Evolutionary conservation across 1,140 invertebrate species (phyloP).

Genomic region (Manduca sexta): DNA sequence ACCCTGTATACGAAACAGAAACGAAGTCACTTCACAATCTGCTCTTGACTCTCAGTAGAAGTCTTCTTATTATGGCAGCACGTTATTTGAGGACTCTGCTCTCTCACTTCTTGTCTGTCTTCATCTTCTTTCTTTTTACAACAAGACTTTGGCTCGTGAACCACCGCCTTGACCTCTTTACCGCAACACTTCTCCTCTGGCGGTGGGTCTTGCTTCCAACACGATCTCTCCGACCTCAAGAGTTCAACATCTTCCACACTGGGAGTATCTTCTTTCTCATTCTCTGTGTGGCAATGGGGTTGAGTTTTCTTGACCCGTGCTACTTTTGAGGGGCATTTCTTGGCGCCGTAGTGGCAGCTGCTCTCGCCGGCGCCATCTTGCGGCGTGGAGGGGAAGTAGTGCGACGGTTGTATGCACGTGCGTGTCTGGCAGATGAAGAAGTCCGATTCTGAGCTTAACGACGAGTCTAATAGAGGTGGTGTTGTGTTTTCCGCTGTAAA

Average conservation of each 20-base stretch:
- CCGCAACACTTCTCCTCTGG: constrained; percentile 37
- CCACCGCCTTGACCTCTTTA: constrained; percentile 22
- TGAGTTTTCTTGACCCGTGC: constrained; percentile 38
- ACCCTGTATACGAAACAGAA: neutral
- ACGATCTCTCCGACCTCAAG: constrained; percentile 33
- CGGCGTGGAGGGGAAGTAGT: constrained; percentile 45
- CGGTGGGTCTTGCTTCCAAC: constrained; percentile 40
- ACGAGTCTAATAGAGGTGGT: constrained; percentile 44
- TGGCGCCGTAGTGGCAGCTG: constrained; percentile 51
- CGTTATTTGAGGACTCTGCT: constrained; percentile 50
- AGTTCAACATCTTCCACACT: constrained; percentile 53
- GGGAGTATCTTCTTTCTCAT: constrained; percentile 49
- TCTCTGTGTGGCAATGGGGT: constrained; percentile 26
- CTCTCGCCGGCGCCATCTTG: constrained; percentile 23
- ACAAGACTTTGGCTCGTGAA: constrained; percentile 29
- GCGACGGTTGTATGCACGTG: constrained; percentile 58
- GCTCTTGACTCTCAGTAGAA: constrained; percentile 50
- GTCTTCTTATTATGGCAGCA: constrained; percentile 44
- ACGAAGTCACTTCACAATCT: constrained; percentile 35
- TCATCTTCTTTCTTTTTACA: constrained; percentile 16
- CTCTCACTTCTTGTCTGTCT: constrained; percentile 19
- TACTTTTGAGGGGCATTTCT: constrained; percentile 51
- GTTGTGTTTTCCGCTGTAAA: constrained; percentile 53
- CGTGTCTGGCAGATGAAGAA: constrained; percentile 54
- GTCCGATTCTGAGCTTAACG: constrained; percentile 44